Conservation (phyloP, 2,797 vertebrate genomes). For the Meriones psammophilus region DNA sequence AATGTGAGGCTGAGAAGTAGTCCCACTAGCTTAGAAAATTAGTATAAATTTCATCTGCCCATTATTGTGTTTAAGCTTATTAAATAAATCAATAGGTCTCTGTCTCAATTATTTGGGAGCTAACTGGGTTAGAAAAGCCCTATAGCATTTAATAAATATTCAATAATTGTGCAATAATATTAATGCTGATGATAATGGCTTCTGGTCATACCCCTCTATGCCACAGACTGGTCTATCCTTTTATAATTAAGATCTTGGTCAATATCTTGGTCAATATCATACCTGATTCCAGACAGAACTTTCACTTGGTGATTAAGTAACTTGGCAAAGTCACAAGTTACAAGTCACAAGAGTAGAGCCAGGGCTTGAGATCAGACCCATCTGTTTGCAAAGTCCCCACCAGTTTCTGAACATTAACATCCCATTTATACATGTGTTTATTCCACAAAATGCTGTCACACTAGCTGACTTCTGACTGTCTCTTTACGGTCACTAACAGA, state of each 20-base stretch:
- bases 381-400: not conserved
- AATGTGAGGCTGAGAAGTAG: too few relatives aligned
- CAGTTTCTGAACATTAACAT: not conserved
- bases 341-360: not conserved
- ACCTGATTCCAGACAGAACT: not conserved
- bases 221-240: not conserved
- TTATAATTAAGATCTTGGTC: not conserved
- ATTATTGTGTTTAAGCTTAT: too few relatives aligned
- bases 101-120: too few relatives aligned
- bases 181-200: not conserved
- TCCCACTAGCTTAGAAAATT: too few relatives aligned
- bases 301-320: not conserved
- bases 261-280: not conserved
- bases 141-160: too few relatives aligned
- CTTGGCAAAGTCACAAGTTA: not conserved
- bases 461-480: not conserved
- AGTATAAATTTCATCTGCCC: too few relatives aligned
- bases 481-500: not conserved
- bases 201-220: not conserved
- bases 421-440: not conserved
- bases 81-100: too few relatives aligned
- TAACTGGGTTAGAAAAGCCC: too few relatives aligned
- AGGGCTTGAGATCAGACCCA: not conserved
- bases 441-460: not conserved
- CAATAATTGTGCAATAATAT: not conserved